Percentiles rank a stretch among this genome's conserved stretches.
Evolutionary conservation across 2,797 vertebrate genomes (phyloP).

Genomic region (Premnoplex brunnescens): DNA sequence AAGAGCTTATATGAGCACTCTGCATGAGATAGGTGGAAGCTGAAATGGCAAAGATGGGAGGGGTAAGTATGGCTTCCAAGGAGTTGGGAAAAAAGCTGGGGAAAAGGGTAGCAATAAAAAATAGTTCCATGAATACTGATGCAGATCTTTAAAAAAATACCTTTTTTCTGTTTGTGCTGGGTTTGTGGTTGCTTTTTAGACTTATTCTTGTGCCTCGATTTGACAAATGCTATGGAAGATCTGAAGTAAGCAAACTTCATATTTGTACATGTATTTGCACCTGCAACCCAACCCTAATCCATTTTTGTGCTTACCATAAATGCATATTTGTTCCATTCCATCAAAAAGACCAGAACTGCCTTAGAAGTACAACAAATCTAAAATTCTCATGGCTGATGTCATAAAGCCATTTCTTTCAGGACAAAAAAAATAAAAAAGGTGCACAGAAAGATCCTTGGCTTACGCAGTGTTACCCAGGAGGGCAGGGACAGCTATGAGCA

Average conservation of each 20-base stretch:
- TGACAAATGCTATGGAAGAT: background rate
- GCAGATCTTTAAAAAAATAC: background rate
- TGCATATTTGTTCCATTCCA: background rate
- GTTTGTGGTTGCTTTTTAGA: background rate
- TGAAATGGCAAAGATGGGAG: conserved; percentile 10
- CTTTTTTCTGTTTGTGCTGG: background rate
- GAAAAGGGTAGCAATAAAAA: background rate
- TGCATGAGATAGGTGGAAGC: background rate
- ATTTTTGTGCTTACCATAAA: background rate
- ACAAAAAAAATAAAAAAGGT: background rate
- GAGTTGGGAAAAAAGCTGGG: background rate
- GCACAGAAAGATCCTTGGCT: background rate
- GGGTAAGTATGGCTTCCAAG: background rate
- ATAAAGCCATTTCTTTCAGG: background rate
- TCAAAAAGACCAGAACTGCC: background rate
- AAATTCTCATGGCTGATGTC: background rate
- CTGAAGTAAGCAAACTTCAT: background rate
- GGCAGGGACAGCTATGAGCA: background rate
- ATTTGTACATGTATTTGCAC: background rate
- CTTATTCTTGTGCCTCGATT: background rate
- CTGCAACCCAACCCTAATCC: background rate
- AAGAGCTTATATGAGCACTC: conserved; percentile 19
- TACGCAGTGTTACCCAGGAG: background rate
- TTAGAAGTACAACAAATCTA: background rate
- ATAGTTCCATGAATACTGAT: background rate